phyloP scores from a whole-genome alignment of 2,113 vertebrate genomes.

The Capricornis sumatraensis region DNA sequence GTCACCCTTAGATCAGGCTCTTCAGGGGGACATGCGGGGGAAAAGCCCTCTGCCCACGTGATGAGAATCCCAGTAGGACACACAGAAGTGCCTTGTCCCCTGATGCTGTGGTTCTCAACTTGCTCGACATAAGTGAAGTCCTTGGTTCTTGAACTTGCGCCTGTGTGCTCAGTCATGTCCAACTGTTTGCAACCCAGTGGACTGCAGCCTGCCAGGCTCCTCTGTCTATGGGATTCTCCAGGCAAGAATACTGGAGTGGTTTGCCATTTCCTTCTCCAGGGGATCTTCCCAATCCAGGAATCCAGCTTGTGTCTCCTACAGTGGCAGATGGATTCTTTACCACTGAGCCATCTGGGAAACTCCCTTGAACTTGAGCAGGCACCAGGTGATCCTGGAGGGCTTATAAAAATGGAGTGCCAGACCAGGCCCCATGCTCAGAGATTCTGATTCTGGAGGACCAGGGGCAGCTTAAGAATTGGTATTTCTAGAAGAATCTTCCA shows the following conservation, averaged over 20 bases:
- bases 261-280: neutral
- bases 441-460: accelerated
- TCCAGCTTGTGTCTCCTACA: neutral
- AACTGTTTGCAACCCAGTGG: neutral
- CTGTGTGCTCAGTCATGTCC: neutral
- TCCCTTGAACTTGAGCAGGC: neutral
- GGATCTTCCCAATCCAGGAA: neutral
- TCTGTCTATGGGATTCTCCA: neutral
- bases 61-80: accelerated
- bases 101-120: accelerated
- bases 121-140: accelerated
- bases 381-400: neutral
- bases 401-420: accelerated
- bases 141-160: accelerated
- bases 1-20: neutral
- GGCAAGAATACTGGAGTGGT: neutral
- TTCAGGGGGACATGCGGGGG: neutral
- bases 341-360: neutral
- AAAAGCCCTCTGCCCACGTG: neutral
- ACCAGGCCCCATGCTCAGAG: accelerated
- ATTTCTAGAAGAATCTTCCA: neutral
- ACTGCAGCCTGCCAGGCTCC: neutral
- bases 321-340: neutral
- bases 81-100: neutral
- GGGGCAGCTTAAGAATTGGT: accelerated